These are phyloP conservation scores for Strigamia maritima DNA, from an alignment of 2,888 invertebrate species.

Conservation along the genomic window DNA sequence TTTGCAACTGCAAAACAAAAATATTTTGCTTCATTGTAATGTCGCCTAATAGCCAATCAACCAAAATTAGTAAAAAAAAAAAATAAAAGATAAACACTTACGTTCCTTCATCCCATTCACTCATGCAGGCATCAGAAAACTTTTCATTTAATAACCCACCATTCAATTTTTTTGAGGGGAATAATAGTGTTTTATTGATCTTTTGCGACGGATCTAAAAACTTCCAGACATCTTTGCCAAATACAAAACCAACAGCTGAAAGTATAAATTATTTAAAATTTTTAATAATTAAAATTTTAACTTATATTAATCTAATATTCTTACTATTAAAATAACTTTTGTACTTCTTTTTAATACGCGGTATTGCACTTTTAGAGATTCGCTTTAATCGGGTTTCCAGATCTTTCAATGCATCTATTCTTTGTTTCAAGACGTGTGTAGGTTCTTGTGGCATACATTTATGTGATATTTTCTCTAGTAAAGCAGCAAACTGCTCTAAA, in stretches of 20 bases:
- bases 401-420: neutral
- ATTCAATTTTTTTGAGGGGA: neutral
- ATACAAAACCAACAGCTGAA: neutral
- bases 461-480: neutral
- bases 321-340: neutral
- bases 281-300: neutral
- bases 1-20: neutral
- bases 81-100: too few relatives aligned
- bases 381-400: neutral
- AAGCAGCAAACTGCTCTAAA: neutral
- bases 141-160: neutral
- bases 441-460: neutral
- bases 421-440: neutral
- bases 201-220: neutral
- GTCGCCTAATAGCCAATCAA: too few relatives aligned
- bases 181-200: neutral
- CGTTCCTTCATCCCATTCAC: neutral
- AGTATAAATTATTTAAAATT: neutral
- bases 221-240: neutral
- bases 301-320: neutral
- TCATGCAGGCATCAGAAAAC: neutral
- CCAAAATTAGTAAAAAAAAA: too few relatives aligned
- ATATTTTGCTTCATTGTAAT: neutral
- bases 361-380: neutral
- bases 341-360: neutral